Evolutionary conservation across 1,140 invertebrate species (phyloP).

Genomic region (Dufourea novaeangliae): DNA sequence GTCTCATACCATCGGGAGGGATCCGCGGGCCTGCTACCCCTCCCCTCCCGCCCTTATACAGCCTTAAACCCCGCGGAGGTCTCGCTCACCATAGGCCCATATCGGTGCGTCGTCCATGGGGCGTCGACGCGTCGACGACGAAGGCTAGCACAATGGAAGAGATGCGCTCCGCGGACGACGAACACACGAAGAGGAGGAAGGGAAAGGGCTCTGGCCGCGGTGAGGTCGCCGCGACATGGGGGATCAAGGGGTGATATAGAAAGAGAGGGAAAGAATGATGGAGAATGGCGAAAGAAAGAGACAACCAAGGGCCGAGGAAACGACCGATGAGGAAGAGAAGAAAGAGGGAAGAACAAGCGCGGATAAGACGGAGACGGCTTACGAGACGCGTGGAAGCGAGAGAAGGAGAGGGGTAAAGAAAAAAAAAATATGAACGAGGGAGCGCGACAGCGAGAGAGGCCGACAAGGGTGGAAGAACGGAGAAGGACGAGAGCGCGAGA

Average conservation of each 20-base stretch:
- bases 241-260: no score
- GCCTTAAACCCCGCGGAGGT: background rate
- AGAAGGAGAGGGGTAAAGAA: no score
- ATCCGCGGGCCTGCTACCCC: no score
- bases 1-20: no score
- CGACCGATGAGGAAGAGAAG: slow-evolving; percentile 14
- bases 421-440: no score
- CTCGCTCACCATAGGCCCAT: slow-evolving; percentile 29
- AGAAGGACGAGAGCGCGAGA: slow-evolving; percentile 39
- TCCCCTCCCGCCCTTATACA: no score
- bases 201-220: slow-evolving; percentile 31
- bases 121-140: background rate
- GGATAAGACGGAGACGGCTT: slow-evolving; percentile 30
- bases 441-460: background rate
- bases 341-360: background rate
- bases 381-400: slow-evolving; percentile 13
- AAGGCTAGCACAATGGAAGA: slow-evolving; percentile 72
- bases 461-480: slow-evolving; percentile 14
- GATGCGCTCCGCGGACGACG: slow-evolving; percentile 65
- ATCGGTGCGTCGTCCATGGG: no score
- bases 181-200: slow-evolving; percentile 23
- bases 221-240: slow-evolving; percentile 23
- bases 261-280: no score
- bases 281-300: slow-evolving; percentile 24
- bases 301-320: slow-evolving; percentile 11